phyloP scores from a whole-genome alignment of 2,888 invertebrate genomes.

The Melolontha melolontha region DNA sequence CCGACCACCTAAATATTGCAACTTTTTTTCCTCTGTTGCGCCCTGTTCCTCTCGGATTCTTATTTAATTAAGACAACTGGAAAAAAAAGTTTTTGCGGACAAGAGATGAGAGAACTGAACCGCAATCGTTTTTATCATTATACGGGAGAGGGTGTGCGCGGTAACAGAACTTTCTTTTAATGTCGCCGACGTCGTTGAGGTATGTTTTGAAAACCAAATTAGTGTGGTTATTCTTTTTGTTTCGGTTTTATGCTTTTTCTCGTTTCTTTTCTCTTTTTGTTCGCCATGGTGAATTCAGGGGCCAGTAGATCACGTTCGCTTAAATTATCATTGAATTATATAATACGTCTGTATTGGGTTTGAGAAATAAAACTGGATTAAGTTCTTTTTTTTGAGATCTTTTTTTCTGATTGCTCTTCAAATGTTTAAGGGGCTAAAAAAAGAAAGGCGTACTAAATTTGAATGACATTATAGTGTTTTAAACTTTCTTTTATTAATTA shows the following conservation, averaged over 20 bases:
- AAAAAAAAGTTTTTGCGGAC: conserved; percentile 27
- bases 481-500: too few relatives aligned
- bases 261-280: conserved; percentile 14
- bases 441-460: too few relatives aligned
- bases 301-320: conserved; percentile 29
- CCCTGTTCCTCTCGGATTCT: conserved; percentile 31
- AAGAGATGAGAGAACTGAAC: conserved; percentile 1
- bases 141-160: background rate
- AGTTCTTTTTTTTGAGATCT: conserved; percentile 7
- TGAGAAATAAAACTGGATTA: conserved; percentile 27
- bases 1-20: too few relatives aligned
- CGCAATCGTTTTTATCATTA: conserved; percentile 36
- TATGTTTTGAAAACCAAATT: conserved; percentile 38
- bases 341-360: conserved; percentile 13
- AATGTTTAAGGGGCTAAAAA: too few relatives aligned
- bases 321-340: conserved; percentile 34
- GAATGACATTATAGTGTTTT: too few relatives aligned
- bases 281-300: background rate
- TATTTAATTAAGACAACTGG: conserved; percentile 38
- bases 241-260: background rate
- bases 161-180: conserved; percentile 28
- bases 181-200: conserved; percentile 20
- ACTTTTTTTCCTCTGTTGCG: conserved; percentile 21
- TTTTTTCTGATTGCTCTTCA: conserved; percentile 3
- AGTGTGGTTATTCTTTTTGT: conserved; percentile 33